Evolutionary conservation across 2,797 vertebrate species (phyloP), one percentile per base, ranked within the genome.

Genomic region (Poeciliopsis paucimaculata): DNA sequence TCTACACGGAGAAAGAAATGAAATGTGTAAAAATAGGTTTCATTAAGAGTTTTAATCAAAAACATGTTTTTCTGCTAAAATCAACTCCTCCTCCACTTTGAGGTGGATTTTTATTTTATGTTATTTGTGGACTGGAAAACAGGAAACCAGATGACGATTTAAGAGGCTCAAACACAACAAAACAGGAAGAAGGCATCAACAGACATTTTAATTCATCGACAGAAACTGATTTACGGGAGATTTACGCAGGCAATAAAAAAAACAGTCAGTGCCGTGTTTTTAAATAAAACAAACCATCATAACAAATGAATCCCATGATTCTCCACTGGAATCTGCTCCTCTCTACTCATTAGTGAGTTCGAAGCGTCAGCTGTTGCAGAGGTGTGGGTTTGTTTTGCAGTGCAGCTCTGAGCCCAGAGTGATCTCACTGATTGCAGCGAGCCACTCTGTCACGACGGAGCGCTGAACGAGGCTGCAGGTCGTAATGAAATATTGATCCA

Each of bases 401-500:
- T 46, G 13, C 68, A 16, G 23, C 68, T 45, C 41, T 8, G 39
- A 39, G 18, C 36, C 64, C 64, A 3, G 41, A 71, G 68, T 16
- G 15, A 45, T 78, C 45, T 72, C 73, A 13, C n/a, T 55, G 68
- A 84, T 57, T 75, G 72, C 74, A 53, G 62, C 45, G 51, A 70
- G 75, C 1, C 53, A 64, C 39, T 75, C 26, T 46, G 72, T 70
- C 60, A 57, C 43, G 71, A 57, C 51, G 79, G 84, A 83, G 86
- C 55, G 0, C 53, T 55, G 77, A 74, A 10, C 9, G 39, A 71
- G 34, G 77, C 74, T 43, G 55, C 70, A 83, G 76, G 55, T 79
- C 80, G 73, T 89, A 75, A 91, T 94, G 89, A 92, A 92, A 88
- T 91, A 93, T 93, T 87, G 93, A 95, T 93, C 77, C 43, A 73